Base-by-base conservation (phyloP, 2,797 vertebrate genomes). In the Naso thynnoides region DNA sequence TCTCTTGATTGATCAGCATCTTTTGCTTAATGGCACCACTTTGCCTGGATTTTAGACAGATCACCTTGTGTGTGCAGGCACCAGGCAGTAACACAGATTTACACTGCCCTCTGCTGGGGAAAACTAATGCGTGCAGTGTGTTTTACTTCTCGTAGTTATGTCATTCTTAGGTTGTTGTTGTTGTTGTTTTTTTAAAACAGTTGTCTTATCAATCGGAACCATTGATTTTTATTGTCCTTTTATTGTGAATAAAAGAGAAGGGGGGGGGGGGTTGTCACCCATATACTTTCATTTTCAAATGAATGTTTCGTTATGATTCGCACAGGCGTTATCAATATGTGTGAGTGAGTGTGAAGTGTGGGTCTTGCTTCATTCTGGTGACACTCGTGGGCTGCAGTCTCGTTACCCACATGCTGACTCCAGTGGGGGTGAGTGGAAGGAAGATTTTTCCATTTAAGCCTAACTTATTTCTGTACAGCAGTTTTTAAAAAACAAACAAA, bases 201-300 rank as follows among this genome's bases (percentile, higher is more conserved):
- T 8, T 57, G 41, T 44, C 5, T 49, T 52, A 50, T 67, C 9
- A 5, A 18, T 29, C 6, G 58, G 33, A 76, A 41, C 33, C 70
- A 57, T 72, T 23, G 8, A 23, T 16, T 24, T 29, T 31, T 18
- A 6, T 18, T 50, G 15, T 23, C 31, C 8, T 5, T 21, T 45
- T 8, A 31, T 1, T n/a, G 16, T 1, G 23, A 9, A 1, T 29
- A 5, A 15, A 19, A 11, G 59, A 69, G 58, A 49, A n/a, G 23
- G 48, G 45, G 52, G 61, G 50, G 60, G 33, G 26, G 27, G 11
- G 18, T 36, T 24, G 21, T 19, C 65, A 50, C 81, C 82, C 72
- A 85, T 79, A 63, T 26, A 41, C 75, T 87, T 89, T 89, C 84
- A 74, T 81, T 88, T 90, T 83, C 73, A 62, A 58, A 54, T 23